These are phyloP conservation scores for Drosophila repletoides DNA, from an alignment of 1,140 invertebrate species.

Conservation along the genomic window DNA sequence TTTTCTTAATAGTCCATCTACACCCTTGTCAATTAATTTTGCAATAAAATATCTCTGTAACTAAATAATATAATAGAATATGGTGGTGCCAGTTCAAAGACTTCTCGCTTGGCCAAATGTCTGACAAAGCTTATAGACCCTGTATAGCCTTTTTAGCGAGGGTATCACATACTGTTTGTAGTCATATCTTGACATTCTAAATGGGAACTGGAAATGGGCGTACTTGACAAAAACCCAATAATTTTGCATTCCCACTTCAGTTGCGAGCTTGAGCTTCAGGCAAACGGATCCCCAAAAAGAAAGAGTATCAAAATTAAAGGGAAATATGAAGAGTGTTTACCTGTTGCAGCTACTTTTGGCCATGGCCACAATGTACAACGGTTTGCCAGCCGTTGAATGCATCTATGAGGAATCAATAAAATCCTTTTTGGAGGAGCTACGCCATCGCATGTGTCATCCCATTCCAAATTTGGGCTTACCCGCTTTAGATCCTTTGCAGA, in stretches of 20 bases:
- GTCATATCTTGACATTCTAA: slow-evolving; percentile 55
- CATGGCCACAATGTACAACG: slow-evolving; percentile 29
- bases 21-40: too few species aligned
- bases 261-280: slow-evolving; percentile 16
- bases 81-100: background rate
- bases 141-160: too few species aligned
- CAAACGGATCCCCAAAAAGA: slow-evolving; percentile 16
- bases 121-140: background rate
- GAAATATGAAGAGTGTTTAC: slow-evolving; percentile 15
- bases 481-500: slow-evolving; percentile 62
- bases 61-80: too few species aligned
- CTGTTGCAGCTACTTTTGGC: slow-evolving; percentile 28
- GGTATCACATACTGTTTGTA: slow-evolving; percentile 1
- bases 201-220: slow-evolving; percentile 13
- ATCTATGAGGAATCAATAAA: slow-evolving; percentile 43
- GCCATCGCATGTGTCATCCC: slow-evolving; percentile 72
- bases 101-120: background rate
- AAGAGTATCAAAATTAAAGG: background rate
- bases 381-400: slow-evolving; percentile 34
- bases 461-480: slow-evolving; percentile 71
- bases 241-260: slow-evolving; percentile 12
- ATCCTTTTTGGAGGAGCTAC: slow-evolving; percentile 56
- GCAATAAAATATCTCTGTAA: too few species aligned
- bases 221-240: slow-evolving; percentile 53
- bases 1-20: too few species aligned